Conservation (phyloP, 2,113 vertebrate species). For the Thymallus thymallus region DNA sequence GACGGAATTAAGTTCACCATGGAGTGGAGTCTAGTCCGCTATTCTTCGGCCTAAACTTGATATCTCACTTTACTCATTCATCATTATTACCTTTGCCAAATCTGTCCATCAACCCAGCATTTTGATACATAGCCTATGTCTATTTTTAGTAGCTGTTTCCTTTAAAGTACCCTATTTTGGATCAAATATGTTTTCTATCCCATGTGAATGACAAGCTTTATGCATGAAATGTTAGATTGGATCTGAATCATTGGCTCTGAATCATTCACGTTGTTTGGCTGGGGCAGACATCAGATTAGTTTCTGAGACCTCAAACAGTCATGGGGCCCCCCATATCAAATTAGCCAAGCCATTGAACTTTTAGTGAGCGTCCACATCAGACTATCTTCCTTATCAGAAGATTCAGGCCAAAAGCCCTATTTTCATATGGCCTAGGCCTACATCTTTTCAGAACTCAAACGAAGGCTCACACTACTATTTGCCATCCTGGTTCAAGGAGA, state of each 20-base stretch:
- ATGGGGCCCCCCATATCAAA: neutral
- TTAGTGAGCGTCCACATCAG: neutral
- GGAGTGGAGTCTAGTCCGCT: too few species aligned
- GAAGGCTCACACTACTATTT: neutral
- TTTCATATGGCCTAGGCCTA: neutral
- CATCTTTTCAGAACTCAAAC: neutral
- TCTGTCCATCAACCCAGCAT: too few species aligned
- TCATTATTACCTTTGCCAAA: too few species aligned
- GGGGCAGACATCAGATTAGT: neutral
- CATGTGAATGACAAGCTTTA: constrained; percentile 16
- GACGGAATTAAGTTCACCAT: too few species aligned
- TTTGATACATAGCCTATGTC: neutral
- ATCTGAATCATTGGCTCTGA: neutral
- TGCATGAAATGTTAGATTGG: constrained; percentile 17
- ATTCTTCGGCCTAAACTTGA: too few species aligned
- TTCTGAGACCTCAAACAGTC: neutral
- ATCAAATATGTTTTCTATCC: neutral
- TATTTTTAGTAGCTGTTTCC: neutral
- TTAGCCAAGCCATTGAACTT: neutral
- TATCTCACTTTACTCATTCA: too few species aligned
- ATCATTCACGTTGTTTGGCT: neutral
- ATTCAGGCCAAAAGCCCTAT: neutral
- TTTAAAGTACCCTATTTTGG: neutral
- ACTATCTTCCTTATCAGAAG: neutral
- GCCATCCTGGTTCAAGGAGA: neutral